Evolutionary conservation across 2,113 vertebrate genomes (phyloP).

Genomic region (Sarotherodon lohbergeri): DNA sequence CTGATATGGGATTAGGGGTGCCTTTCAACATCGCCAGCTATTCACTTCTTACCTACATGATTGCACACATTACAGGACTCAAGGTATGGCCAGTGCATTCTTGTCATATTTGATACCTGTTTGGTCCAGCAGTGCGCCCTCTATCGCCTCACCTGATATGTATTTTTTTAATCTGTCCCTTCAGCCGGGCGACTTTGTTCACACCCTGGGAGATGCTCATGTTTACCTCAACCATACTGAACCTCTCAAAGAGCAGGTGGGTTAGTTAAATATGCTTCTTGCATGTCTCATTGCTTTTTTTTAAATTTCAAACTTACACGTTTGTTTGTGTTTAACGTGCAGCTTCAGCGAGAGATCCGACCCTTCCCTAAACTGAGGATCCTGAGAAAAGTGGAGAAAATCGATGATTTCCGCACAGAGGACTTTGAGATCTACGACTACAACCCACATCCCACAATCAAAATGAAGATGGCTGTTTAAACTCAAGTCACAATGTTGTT

Average conservation of each 20-base stretch:
- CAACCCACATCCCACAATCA: conserved; percentile 89
- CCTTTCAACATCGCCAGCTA: conserved; percentile 99
- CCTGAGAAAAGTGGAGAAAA: conserved; percentile 79
- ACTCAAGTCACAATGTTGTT: neutral
- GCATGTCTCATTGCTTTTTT: accelerated
- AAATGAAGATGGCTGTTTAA: conserved; percentile 93
- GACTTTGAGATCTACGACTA: conserved; percentile 91
- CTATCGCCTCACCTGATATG: neutral
- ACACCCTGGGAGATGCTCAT: conserved; percentile 94
- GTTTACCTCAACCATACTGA: conserved; percentile 91
- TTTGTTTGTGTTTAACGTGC: neutral
- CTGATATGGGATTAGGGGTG: conserved; percentile 94
- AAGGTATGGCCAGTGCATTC: conserved; percentile 68
- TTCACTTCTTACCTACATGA: conserved; percentile 93
- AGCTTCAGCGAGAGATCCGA: conserved; percentile 89
- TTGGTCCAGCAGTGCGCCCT: neutral
- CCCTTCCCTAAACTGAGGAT: conserved; percentile 92
- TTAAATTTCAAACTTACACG: neutral
- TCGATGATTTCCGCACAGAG: conserved; percentile 84
- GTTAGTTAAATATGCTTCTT: neutral
- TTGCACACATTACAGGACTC: conserved; percentile 90
- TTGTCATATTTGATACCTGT: neutral
- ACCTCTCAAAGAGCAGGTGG: conserved; percentile 87
- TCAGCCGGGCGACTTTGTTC: conserved; percentile 92
- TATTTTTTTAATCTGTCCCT: neutral